phyloP scores from a whole-genome alignment of 2,888 invertebrate species.

The Altica lythri region DNA sequence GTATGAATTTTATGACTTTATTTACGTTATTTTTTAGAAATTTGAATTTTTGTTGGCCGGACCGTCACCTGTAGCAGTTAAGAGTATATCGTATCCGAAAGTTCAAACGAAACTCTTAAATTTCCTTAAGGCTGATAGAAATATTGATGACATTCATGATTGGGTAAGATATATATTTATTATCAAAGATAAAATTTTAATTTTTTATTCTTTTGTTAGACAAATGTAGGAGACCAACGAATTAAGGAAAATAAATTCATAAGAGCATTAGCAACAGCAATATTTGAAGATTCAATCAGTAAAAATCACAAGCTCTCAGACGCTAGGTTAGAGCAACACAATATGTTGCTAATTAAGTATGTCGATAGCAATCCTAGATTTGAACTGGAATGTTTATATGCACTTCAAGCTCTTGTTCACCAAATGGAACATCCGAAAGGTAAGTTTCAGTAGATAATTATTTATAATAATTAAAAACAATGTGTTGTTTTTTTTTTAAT shows the following conservation, averaged over 20 bases:
- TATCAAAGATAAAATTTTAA: too few species aligned
- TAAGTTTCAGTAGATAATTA: constrained; percentile 46
- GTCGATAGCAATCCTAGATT: too few species aligned
- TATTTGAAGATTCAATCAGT: constrained; percentile 70
- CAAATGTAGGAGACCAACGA: constrained; percentile 65
- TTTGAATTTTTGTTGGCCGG: constrained; percentile 60
- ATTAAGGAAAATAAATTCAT: constrained; percentile 72
- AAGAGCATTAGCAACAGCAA: constrained; percentile 72
- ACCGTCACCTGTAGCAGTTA: constrained; percentile 49
- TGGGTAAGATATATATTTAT: constrained; percentile 68
- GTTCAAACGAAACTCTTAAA: constrained; percentile 61
- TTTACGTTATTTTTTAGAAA: constrained; percentile 59
- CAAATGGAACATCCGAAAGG: constrained; percentile 80
- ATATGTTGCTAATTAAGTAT: too few species aligned
- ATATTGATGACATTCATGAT: constrained; percentile 62
- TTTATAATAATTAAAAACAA: background rate
- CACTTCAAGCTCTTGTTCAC: constrained; percentile 78
- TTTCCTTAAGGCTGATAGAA: constrained; percentile 59
- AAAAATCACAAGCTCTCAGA: constrained; percentile 58
- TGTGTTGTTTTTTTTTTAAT: too few species aligned
- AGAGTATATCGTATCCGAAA: constrained; percentile 56
- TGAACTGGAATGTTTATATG: constrained; percentile 83
- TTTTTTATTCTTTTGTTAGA: constrained; percentile 60
- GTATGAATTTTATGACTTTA: too few species aligned
- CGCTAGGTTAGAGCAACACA: background rate